phyloP scores from a whole-genome alignment of 2,113 vertebrate species.

The Verasper variegatus region DNA sequence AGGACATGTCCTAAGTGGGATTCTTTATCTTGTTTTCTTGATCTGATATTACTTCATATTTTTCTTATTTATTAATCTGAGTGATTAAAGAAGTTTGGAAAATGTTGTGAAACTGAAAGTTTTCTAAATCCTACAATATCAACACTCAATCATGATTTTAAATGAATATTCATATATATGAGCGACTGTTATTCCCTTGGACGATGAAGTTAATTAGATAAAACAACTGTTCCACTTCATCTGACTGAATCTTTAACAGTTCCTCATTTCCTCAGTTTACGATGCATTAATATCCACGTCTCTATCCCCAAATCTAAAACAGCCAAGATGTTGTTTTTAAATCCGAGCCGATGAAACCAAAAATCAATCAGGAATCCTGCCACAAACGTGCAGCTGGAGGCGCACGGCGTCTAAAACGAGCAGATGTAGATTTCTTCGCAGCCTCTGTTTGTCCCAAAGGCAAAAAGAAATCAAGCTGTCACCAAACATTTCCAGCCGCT shows the following conservation, averaged over 20 bases:
- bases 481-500: slow-evolving; percentile 34
- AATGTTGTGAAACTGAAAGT: too few species aligned
- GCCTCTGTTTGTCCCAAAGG: slow-evolving; percentile 14
- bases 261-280: too few species aligned
- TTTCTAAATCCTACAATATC: too few species aligned
- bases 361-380: neutral
- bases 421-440: slow-evolving; percentile 34
- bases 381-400: neutral
- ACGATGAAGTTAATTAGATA: too few species aligned
- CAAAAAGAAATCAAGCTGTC: slow-evolving; percentile 57
- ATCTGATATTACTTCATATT: too few species aligned
- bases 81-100: too few species aligned
- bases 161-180: too few species aligned
- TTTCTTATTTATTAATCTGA: too few species aligned
- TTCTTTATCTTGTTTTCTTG: too few species aligned
- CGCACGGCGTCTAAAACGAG: neutral
- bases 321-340: neutral
- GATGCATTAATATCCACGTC: neutral
- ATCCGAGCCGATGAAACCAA: neutral
- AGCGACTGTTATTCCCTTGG: too few species aligned
- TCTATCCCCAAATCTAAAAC: neutral
- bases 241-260: neutral
- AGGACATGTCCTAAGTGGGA: too few species aligned
- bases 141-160: too few species aligned
- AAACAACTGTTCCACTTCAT: neutral